A percentile compares a stretch with the other conserved stretches of the same genome.
These are phyloP conservation scores for Parazoanthus darwini DNA, from an alignment of 92 coral and sea anemone species.

Conservation along the genomic window DNA sequence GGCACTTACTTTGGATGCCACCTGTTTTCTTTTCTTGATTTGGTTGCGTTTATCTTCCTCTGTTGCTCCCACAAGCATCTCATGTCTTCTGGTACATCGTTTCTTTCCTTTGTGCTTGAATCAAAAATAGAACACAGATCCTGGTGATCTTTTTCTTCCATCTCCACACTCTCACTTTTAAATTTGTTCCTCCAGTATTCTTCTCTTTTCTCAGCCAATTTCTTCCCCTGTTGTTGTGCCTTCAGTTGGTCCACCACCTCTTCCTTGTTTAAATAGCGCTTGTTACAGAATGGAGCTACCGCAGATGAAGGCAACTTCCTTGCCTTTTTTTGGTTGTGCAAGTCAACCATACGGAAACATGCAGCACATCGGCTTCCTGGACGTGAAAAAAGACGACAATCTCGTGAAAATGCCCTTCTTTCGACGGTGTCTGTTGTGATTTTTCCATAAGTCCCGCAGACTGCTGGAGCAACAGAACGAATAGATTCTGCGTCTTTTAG, in stretches of 20 bases:
- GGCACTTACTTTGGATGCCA: conserved; percentile 39
- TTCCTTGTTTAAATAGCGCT: conserved; percentile 27
- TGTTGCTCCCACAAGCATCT: conserved; percentile 42
- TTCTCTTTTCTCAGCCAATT: conserved; percentile 30
- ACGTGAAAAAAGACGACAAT: no score
- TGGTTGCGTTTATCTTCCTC: not conserved
- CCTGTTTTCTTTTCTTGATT: not conserved
- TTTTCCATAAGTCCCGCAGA: no score
- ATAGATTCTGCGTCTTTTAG: no score
- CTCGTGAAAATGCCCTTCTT: no score
- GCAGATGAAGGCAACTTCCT: not conserved
- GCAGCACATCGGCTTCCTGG: not conserved
- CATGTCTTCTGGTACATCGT: conserved; percentile 41
- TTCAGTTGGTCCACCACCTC: conserved; percentile 11
- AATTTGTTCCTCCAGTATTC: conserved; percentile 43
- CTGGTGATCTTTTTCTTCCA: not conserved
- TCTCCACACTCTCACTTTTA: not conserved
- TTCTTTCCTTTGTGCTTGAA: no score
- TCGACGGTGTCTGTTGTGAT: no score
- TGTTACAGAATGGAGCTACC: not conserved
- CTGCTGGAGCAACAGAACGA: no score
- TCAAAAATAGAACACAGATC: not conserved
- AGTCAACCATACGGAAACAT: no score
- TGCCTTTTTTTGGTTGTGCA: not conserved
- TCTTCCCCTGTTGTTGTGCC: not conserved